Conservation (phyloP, 2,113 vertebrate genomes). For the Jaculus jaculus region DNA sequence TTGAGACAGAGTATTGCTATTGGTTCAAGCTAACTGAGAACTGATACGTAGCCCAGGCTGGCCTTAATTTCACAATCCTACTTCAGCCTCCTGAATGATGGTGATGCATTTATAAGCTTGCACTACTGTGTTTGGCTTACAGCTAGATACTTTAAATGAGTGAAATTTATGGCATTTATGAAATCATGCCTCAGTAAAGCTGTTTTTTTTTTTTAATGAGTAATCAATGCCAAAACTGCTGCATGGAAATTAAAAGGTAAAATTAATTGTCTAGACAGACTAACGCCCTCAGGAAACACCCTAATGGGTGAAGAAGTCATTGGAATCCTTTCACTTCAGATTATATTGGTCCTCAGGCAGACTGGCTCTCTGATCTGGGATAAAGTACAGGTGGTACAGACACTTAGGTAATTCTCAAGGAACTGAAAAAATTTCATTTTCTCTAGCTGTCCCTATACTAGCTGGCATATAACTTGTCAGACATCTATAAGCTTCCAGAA, state of each 20-base stretch:
- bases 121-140: background rate
- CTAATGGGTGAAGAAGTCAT: background rate
- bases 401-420: background rate
- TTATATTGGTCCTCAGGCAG: background rate
- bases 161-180: background rate
- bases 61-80: background rate
- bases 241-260: background rate
- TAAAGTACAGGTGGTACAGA: background rate
- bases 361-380: background rate
- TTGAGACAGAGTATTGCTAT: background rate
- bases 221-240: background rate
- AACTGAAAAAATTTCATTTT: constrained; percentile 21
- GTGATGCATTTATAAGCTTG: background rate
- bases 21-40: background rate
- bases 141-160: background rate
- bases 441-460: background rate
- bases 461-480: background rate
- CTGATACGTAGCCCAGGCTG: background rate
- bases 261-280: background rate
- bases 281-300: background rate
- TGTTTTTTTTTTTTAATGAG: background rate
- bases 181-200: background rate
- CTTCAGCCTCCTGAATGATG: background rate
- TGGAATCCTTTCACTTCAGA: background rate
- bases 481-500: background rate